These are phyloP conservation scores for Agrilus planipennis DNA, from an alignment of 1,140 invertebrate genomes.

Conservation along the genomic window DNA sequence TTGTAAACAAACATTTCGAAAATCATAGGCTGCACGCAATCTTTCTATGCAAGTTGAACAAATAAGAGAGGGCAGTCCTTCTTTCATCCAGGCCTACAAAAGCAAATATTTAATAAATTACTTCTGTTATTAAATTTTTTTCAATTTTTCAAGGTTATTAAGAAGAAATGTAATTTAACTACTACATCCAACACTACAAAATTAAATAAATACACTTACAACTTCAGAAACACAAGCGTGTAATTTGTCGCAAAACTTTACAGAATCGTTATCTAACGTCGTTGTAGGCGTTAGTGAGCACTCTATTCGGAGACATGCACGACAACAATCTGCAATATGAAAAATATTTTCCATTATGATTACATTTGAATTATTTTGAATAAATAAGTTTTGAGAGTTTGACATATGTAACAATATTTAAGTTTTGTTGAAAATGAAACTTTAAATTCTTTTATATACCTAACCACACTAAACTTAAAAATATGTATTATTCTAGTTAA, in stretches of 20 bases:
- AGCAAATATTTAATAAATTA: not conserved
- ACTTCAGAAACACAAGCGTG: constrained; percentile 26
- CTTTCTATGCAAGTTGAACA: constrained; percentile 24
- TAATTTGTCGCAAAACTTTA: constrained; percentile 28
- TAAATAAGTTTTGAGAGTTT: no score
- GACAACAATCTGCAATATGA: constrained; percentile 25
- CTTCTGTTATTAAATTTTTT: not conserved
- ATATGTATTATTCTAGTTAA: no score
- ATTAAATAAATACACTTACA: no score
- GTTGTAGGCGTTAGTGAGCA: constrained; percentile 26
- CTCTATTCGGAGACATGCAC: constrained; percentile 25
- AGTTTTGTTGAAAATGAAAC: no score
- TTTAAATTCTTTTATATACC: no score
- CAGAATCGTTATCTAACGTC: constrained; percentile 23
- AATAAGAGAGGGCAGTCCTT: constrained; percentile 23
- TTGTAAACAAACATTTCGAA: constrained; percentile 24
- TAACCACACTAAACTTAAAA: no score
- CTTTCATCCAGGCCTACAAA: constrained; percentile 21
- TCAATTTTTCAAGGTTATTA: no score
- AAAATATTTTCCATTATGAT: constrained; percentile 16
- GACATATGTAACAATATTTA: no score
- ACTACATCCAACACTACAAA: no score
- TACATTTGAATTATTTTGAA: constrained; percentile 5
- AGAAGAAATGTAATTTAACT: no score
- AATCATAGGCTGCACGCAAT: constrained; percentile 23